Conservation (phyloP, 2,888 invertebrate species). For the Nomada goodeniana region DNA sequence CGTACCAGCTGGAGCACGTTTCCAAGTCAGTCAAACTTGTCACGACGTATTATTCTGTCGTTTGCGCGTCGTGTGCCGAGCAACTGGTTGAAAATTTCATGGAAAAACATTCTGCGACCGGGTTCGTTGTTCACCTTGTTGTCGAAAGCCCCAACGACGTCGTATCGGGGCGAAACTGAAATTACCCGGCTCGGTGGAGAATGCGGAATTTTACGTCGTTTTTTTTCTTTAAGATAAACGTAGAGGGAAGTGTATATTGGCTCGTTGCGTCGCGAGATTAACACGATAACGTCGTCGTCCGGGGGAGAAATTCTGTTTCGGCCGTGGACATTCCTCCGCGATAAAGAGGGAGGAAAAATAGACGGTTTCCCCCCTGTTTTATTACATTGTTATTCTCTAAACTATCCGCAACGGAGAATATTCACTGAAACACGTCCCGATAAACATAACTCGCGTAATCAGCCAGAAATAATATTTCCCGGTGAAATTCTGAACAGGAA, state of each 20-base stretch:
- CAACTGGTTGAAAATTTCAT: not conserved
- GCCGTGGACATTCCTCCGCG: constrained; percentile 37
- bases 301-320: constrained; percentile 44
- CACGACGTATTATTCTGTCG: not conserved
- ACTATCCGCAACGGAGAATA: too few relatives aligned
- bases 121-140: constrained; percentile 15
- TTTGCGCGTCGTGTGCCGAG: not conserved
- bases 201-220: constrained; percentile 46
- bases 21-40: not conserved
- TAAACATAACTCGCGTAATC: too few relatives aligned
- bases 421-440: too few relatives aligned
- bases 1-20: not conserved
- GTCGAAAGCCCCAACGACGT: constrained; percentile 1
- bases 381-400: constrained; percentile 1
- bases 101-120: constrained; percentile 11
- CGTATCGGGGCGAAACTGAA: constrained; percentile 12
- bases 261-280: constrained; percentile 40
- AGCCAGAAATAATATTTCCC: too few relatives aligned
- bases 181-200: constrained; percentile 9
- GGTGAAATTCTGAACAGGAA: too few relatives aligned
- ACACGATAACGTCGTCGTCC: constrained; percentile 47
- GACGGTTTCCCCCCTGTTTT: constrained; percentile 7
- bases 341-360: constrained; percentile 16
- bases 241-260: constrained; percentile 1
- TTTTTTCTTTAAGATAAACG: constrained; percentile 4